Conservation (phyloP, 2,888 invertebrate species). For the Drosophila quasianomalipes region DNA sequence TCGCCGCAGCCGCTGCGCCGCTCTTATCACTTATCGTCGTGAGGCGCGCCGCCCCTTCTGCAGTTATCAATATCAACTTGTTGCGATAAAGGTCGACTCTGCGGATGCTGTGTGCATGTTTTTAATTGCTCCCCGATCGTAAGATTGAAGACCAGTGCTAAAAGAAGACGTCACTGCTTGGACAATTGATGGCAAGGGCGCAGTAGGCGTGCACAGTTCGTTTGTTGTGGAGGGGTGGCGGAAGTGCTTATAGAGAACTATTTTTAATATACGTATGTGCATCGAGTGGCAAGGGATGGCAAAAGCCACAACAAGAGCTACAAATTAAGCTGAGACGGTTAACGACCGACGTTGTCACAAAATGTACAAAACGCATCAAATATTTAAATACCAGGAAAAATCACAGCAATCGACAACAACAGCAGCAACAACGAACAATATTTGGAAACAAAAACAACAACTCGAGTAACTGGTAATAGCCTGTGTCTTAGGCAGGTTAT, state of each 20-base stretch:
- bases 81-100: slow-evolving; percentile 37
- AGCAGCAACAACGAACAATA: slow-evolving; percentile 24
- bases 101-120: slow-evolving; percentile 34
- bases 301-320: slow-evolving; percentile 39
- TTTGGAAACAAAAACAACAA: slow-evolving; percentile 17
- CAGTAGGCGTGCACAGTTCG: slow-evolving; percentile 4
- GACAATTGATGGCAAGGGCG: slow-evolving; percentile 39
- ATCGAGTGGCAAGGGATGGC: slow-evolving; percentile 30
- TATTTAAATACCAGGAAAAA: slow-evolving; percentile 53
- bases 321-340: slow-evolving; percentile 32
- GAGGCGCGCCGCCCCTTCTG: slow-evolving; percentile 39
- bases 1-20: slow-evolving; percentile 30
- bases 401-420: slow-evolving; percentile 31
- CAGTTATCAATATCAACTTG: slow-evolving; percentile 56
- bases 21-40: slow-evolving; percentile 50
- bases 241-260: slow-evolving; percentile 64
- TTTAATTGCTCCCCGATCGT: slow-evolving; percentile 1
- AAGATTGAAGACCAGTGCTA: slow-evolving; percentile 13
- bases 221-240: slow-evolving; percentile 54
- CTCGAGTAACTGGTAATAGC: slow-evolving; percentile 15
- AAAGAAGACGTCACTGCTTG: slow-evolving; percentile 36
- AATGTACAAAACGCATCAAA: slow-evolving; percentile 75
- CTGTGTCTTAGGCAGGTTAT: slow-evolving; percentile 2
- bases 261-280: slow-evolving; percentile 44
- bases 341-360: slow-evolving; percentile 41